Evolutionary conservation across 2,797 vertebrate species (phyloP), one percentile per base, ranked within the genome.

Genomic region (Fundulus diaphanus): DNA sequence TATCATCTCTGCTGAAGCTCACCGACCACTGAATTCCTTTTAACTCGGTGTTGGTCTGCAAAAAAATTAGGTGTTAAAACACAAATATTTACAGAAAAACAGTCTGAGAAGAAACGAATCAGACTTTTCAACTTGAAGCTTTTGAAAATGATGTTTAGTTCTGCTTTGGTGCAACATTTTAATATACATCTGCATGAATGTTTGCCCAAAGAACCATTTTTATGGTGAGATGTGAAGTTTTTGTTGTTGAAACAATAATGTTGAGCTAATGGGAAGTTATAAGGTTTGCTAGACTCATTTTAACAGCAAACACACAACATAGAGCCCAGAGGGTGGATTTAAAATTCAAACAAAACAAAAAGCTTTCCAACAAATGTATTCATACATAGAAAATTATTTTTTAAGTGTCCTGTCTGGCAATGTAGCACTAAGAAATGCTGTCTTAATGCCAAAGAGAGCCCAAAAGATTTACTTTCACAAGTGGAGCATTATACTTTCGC

Each of bases 1-100:
- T 77, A 85, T 84, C 77, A 27, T 74, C 78, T 74, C 31, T n/a
- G 74, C 70, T 74, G 27, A 61, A 74, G 68, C 69, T 86, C 70
- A 44, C 16, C 13, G 0, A 66, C 44, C 33, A 54, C 78, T n/a
- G 46, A 48, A 5, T 59, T 20, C 42, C 37, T 56, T 77, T 67
- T 12, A 57, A 24, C 61, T n/a, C 40, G 40, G 54, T n/a, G 16
- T 67, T 44, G 18, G 20, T 16, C 3, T 61, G 61, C 61, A 77
- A 54, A 67, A 51, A 61, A 31, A 20, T 46, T 4, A 44, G 49
- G 68, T 20, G 16, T 70, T 54, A 44, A 24, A 68, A 77, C 31
- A 40, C 12, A 66, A 66, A 66, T 66, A 42, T n/a, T n/a, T n/a
- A 65, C 63, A 66, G 37, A 24, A n/a, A 61, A 40, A 44, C 7